Conservation (phyloP, 1,140 invertebrate genomes). For the Mercenaria mercenaria region DNA sequence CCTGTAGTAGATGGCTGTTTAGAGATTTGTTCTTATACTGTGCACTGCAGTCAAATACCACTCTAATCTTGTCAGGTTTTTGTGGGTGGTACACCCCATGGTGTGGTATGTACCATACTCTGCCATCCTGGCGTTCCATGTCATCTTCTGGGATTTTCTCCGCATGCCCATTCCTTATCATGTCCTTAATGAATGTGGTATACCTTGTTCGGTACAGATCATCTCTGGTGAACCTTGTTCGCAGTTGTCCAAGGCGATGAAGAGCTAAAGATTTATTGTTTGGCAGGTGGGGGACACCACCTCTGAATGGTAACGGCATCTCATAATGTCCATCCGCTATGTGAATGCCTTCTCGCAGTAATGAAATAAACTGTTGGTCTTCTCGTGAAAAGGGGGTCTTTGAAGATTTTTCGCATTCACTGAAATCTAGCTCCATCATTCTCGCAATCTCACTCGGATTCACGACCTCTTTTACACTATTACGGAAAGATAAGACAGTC, state of each 20-base stretch:
- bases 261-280: conserved; percentile 48
- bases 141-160: neutral
- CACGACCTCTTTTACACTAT: neutral
- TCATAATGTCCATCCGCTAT: neutral
- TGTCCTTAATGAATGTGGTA: neutral
- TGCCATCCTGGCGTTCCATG: neutral
- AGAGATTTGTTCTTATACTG: conserved; percentile 67
- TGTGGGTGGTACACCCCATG: conserved; percentile 59
- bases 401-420: neutral
- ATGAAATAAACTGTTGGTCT: neutral
- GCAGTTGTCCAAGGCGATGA: conserved; percentile 6
- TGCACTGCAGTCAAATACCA: conserved; percentile 73
- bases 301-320: conserved; percentile 12
- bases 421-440: neutral
- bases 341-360: neutral
- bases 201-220: conserved; percentile 21
- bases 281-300: neutral
- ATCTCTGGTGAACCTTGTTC: conserved; percentile 8
- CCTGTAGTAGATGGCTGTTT: conserved; percentile 73
- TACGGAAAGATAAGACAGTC: neutral
- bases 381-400: neutral
- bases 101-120: conserved; percentile 70
- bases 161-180: conserved; percentile 40
- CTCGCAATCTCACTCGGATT: neutral
- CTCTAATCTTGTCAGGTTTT: conserved; percentile 67